phyloP scores from a whole-genome alignment of 2,797 vertebrate species.

The Cuniculus paca region DNA sequence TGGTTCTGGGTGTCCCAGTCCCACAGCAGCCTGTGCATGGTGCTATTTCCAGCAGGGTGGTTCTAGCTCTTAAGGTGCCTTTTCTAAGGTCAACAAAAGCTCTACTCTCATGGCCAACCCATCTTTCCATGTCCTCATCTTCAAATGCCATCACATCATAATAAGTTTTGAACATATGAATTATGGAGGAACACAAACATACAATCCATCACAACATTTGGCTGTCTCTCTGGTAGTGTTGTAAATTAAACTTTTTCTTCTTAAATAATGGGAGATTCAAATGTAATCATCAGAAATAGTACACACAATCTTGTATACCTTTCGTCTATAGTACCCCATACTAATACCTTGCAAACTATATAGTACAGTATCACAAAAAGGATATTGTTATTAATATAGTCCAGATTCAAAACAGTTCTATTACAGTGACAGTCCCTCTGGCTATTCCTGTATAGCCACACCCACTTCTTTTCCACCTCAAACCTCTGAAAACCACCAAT shows the following conservation, averaged over 20 bases:
- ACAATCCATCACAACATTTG: background rate
- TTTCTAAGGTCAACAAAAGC: background rate
- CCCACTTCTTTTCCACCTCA: background rate
- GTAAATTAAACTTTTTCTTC: constrained; percentile 25
- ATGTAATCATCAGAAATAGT: background rate
- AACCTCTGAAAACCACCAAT: background rate
- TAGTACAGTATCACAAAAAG: background rate
- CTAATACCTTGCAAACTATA: background rate
- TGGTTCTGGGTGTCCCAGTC: too few relatives aligned
- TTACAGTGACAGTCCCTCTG: background rate
- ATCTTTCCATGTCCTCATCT: background rate
- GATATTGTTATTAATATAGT: background rate
- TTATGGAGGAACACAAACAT: background rate
- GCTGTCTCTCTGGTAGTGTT: background rate
- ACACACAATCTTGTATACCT: background rate
- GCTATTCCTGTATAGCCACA: background rate
- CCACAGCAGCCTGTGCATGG: too few relatives aligned
- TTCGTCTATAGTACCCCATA: background rate
- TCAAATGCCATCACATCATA: background rate
- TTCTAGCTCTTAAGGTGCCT: too few relatives aligned
- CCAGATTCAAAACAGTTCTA: background rate
- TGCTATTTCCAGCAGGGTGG: too few relatives aligned
- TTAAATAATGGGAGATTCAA: background rate
- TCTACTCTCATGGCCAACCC: background rate
- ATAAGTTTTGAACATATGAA: background rate